Evolutionary conservation across 2,113 vertebrate species (phyloP).

Genomic region (Lepus europaeus): DNA sequence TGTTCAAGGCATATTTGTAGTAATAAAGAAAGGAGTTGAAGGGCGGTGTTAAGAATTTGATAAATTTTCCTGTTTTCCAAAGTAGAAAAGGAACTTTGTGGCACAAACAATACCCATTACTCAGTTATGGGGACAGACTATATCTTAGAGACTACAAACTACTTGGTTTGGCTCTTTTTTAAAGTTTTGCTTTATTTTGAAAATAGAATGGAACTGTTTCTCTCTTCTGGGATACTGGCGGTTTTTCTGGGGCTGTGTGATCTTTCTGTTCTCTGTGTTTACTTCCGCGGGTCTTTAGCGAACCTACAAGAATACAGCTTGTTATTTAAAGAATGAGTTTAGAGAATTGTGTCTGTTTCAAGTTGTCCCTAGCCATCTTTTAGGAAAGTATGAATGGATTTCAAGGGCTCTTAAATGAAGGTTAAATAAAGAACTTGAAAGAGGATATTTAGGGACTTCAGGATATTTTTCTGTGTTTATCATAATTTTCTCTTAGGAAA

Average conservation of each 20-base stretch:
- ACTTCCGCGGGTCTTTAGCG: conserved; percentile 49
- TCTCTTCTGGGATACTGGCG: conserved; percentile 33
- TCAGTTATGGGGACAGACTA: neutral
- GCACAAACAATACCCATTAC: neutral
- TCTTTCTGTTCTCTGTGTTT: neutral
- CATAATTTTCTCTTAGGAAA: conserved; percentile 77
- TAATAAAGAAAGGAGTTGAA: neutral
- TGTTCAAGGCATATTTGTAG: neutral
- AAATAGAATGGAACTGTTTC: neutral
- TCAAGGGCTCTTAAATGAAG: conserved; percentile 77
- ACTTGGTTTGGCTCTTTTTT: neutral
- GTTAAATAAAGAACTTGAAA: conserved; percentile 76
- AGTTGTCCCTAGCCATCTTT: conserved; percentile 69
- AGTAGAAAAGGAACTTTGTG: neutral
- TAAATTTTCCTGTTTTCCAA: conserved; percentile 34
- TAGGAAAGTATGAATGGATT: conserved; percentile 60
- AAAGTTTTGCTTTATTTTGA: conserved; percentile 46
- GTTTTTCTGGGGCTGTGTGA: neutral
- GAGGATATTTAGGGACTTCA: conserved; percentile 68
- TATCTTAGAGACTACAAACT: neutral
- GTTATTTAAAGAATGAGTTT: conserved; percentile 62
- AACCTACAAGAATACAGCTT: conserved; percentile 49
- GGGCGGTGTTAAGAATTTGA: conserved; percentile 5
- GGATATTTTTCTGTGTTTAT: conserved; percentile 75
- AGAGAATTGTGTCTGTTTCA: conserved; percentile 76